Evolutionary conservation across 2,888 invertebrate species (phyloP).

Genomic region (Cosmorhoe ocellata): DNA sequence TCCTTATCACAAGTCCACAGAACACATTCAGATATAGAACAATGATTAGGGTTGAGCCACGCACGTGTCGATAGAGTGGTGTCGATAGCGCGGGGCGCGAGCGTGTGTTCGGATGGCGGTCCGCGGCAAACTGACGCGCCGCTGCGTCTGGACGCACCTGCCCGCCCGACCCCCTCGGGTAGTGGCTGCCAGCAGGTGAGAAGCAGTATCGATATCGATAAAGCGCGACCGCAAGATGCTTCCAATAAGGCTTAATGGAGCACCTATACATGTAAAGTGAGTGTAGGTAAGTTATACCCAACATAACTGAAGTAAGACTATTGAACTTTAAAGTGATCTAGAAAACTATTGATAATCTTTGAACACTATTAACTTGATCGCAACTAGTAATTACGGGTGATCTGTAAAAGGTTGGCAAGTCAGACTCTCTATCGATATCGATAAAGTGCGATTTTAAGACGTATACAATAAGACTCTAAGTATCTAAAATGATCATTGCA

Average conservation of each 20-base stretch:
- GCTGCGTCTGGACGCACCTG: constrained; percentile 75
- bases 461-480: no score
- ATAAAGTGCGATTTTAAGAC: constrained; percentile 43
- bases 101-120: constrained; percentile 63
- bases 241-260: constrained; percentile 20
- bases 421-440: constrained; percentile 68
- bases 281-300: not conserved
- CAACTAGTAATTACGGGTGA: no score
- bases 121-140: constrained; percentile 80
- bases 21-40: constrained; percentile 67
- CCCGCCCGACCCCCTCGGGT: constrained; percentile 70
- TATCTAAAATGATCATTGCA: not conserved
- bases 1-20: constrained; percentile 61
- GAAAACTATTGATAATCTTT: no score
- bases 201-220: constrained; percentile 71
- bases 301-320: no score
- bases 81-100: constrained; percentile 50
- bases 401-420: constrained; percentile 58
- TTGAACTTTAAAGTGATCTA: no score
- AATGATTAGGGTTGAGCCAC: constrained; percentile 70
- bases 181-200: constrained; percentile 64
- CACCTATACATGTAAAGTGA: constrained; percentile 12
- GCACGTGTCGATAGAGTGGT: constrained; percentile 65
- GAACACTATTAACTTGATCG: no score
- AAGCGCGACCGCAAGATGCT: constrained; percentile 34